A percentile compares a stretch with the other conserved stretches of the same genome.
These are phyloP conservation scores for Congeria kusceri DNA, from an alignment of 2,888 invertebrate genomes.

Conservation along the genomic window DNA sequence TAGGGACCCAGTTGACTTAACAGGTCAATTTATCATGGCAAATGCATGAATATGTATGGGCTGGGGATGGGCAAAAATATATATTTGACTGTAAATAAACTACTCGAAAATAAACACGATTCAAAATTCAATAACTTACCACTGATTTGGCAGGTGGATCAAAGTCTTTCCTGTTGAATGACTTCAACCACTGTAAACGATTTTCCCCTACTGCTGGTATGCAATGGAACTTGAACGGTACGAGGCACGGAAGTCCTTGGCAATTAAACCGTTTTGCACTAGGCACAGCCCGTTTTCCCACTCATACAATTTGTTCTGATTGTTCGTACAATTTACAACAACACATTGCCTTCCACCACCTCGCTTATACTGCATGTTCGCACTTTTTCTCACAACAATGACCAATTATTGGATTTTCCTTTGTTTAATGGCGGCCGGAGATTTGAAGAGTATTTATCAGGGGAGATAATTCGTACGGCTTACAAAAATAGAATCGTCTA, in stretches of 20 bases:
- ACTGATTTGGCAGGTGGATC: too few relatives aligned
- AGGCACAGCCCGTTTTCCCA: constrained; percentile 28
- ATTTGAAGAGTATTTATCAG: constrained; percentile 16
- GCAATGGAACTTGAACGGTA: constrained; percentile 40
- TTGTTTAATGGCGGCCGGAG: constrained; percentile 21
- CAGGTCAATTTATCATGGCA: too few relatives aligned
- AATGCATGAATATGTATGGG: too few relatives aligned
- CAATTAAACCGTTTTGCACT: constrained; percentile 9
- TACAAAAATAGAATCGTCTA: too few relatives aligned
- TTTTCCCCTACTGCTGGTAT: not conserved
- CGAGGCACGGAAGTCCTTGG: constrained; percentile 34
- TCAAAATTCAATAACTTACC: too few relatives aligned
- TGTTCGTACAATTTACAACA: constrained; percentile 28
- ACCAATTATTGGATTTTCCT: too few relatives aligned
- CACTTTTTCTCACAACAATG: too few relatives aligned
- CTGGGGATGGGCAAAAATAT: too few relatives aligned
- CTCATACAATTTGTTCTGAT: constrained; percentile 35
- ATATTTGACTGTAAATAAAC: too few relatives aligned
- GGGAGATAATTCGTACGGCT: constrained; percentile 9
- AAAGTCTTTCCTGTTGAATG: too few relatives aligned
- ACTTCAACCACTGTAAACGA: not conserved
- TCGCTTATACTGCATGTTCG: constrained; percentile 28
- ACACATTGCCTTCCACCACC: constrained; percentile 42
- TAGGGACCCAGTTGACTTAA: too few relatives aligned
- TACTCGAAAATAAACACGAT: too few relatives aligned